Evolutionary conservation across 2,888 invertebrate species (phyloP), one percentile per base, ranked within the genome.

Genomic region (Tineola bisselliella): DNA sequence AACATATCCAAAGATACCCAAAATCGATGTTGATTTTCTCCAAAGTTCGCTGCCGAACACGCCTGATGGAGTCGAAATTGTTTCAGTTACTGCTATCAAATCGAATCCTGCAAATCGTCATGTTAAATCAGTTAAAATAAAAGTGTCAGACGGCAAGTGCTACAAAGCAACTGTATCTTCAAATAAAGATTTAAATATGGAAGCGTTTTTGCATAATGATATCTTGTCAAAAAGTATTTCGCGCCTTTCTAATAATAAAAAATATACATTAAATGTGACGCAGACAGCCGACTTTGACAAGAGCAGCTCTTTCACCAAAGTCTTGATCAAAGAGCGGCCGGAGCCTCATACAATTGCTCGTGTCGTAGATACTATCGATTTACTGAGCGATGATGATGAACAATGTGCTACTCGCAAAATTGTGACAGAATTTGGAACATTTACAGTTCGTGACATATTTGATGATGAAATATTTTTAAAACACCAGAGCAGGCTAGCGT

Each of bases 321-420:
- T 43, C 3, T 52, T 10, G 11, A 52, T 17, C 3, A 52, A 13
- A 52, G 18, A 52, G 15, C 13, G 11, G 15, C 52, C 18, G 4
- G 25, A 6, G 2, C 6, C 25, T 25, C 6, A 2, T 25, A 25
- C 2, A 6, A 25, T 25, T 6, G 6, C 2, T 18, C 31, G 31
- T 5, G 43, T 48, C 8, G 62, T 64, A 44, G 83, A 84, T 63
- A 80, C 78, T 33, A 78, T 87, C 44, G 70, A 79, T 68, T 73
- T 87, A 62, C 68, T 84, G 8, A 86, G 84, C 64, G 86, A 86
- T 52, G 84, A 86, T 6, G 77, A 79, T 11, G 71, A 70, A 8
- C 25, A 18, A 12, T 13, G 43, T 13, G 11, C 13, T 25, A 25
- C 5, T 25, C 25, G 17, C 19, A 65, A 65, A 43, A 75, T 76